Conservation (phyloP, 2,888 invertebrate species). For the Baccha elongata region DNA sequence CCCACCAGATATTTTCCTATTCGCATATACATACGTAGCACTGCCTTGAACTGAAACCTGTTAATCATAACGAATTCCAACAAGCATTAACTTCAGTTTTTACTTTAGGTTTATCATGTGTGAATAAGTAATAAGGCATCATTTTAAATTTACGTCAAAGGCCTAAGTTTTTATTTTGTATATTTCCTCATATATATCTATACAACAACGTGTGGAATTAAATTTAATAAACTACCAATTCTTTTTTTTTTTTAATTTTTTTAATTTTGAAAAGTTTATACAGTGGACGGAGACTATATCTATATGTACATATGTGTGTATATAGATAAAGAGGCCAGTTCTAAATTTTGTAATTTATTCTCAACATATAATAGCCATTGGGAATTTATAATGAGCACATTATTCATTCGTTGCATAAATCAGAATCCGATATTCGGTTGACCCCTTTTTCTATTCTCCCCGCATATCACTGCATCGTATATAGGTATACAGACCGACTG, state of each 20-base stretch:
- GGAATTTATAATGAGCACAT: constrained; percentile 66
- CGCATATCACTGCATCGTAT: not conserved
- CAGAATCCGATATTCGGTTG: constrained; percentile 53
- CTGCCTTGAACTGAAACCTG: not conserved
- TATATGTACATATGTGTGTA: no score
- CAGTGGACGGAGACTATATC: not conserved
- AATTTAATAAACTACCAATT: constrained; percentile 3
- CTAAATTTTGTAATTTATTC: constrained; percentile 44
- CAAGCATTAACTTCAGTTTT: no score
- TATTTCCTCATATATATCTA: not conserved
- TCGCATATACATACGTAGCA: not conserved
- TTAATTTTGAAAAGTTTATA: constrained; percentile 9
- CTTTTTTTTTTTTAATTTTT: not conserved
- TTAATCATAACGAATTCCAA: not conserved
- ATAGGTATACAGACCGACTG: not conserved
- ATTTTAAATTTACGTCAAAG: not conserved
- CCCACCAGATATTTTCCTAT: not conserved
- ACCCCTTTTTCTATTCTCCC: constrained; percentile 55
- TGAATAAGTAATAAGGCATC: not conserved
- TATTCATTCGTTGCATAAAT: constrained; percentile 62
- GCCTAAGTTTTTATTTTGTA: not conserved
- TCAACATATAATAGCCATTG: constrained; percentile 57
- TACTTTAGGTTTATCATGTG: not conserved
- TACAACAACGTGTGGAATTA: not conserved
- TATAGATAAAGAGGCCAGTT: not conserved